A percentile compares a stretch with the other conserved stretches of the same genome.
Conservation (phyloP, 2,888 invertebrate species). For the Caenorhabditis sulstoni region DNA sequence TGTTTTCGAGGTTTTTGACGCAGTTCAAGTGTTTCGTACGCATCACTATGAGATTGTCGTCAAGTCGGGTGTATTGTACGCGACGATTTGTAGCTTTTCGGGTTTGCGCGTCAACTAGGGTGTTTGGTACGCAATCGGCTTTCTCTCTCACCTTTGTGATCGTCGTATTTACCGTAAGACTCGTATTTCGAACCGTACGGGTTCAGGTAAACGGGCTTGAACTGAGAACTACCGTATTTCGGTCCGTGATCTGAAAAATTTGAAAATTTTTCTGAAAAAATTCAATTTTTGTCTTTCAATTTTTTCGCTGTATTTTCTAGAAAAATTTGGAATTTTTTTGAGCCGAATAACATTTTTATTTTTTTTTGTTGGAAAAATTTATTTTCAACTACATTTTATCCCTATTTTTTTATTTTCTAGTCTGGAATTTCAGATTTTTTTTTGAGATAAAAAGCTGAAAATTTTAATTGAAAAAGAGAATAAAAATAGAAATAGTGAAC, state of each 20-base stretch:
- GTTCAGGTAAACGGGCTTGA: constrained; percentile 53
- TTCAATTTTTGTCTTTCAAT: neutral
- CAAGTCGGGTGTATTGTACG: too few species aligned
- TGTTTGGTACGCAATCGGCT: neutral
- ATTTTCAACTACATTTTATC: too few species aligned
- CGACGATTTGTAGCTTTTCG: neutral
- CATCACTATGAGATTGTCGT: too few species aligned
- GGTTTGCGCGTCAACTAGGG: too few species aligned
- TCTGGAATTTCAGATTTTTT: too few species aligned
- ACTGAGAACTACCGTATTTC: constrained; percentile 41
- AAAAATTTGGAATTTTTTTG: neutral
- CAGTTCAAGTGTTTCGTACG: too few species aligned
- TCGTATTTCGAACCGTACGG: constrained; percentile 54
- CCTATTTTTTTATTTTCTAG: too few species aligned
- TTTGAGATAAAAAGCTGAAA: too few species aligned
- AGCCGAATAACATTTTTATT: neutral
- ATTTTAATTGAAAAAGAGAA: too few species aligned
- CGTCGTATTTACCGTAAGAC: constrained; percentile 45
- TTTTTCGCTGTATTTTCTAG: neutral
- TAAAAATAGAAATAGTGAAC: too few species aligned
- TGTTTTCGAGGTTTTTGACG: too few species aligned
- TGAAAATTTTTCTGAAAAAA: neutral
- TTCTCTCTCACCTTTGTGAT: constrained; percentile 24
- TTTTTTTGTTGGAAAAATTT: neutral
- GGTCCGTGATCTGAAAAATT: constrained; percentile 34